phyloP scores from a whole-genome alignment of 2,888 invertebrate species.

The Dascillus cervinus region DNA sequence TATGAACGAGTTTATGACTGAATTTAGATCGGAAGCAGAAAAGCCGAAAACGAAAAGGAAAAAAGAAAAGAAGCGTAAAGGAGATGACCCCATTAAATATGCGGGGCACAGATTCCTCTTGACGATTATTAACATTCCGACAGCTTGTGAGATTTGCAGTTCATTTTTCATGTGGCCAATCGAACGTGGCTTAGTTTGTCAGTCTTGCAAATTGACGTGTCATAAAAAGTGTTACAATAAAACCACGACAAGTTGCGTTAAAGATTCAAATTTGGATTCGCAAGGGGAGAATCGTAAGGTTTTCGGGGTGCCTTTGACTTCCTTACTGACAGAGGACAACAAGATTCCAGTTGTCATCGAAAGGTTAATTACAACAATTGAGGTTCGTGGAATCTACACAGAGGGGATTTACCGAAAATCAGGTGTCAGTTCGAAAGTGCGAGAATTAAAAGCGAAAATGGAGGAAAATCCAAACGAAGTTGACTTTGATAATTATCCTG shows the following conservation, averaged over 20 bases:
- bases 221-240: slow-evolving; percentile 90
- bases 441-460: slow-evolving; percentile 66
- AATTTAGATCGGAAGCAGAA: slow-evolving; percentile 64
- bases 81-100: slow-evolving; percentile 62
- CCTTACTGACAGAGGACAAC: slow-evolving; percentile 64
- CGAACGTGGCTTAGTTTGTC: slow-evolving; percentile 74
- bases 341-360: slow-evolving; percentile 87
- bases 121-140: slow-evolving; percentile 91
- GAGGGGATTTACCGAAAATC: slow-evolving; percentile 92
- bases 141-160: slow-evolving; percentile 91
- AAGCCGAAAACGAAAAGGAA: slow-evolving; percentile 74
- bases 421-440: slow-evolving; percentile 76
- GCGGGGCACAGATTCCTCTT: slow-evolving; percentile 78
- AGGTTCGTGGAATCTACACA: slow-evolving; percentile 84
- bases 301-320: slow-evolving; percentile 73
- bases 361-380: slow-evolving; percentile 79
- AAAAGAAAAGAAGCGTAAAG: slow-evolving; percentile 75
- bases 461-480: slow-evolving; percentile 69
- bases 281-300: slow-evolving; percentile 53
- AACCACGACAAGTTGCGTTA: slow-evolving; percentile 52
- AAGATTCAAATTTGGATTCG: slow-evolving; percentile 38
- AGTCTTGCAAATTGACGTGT: slow-evolving; percentile 81
- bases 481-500: slow-evolving; percentile 71
- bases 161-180: slow-evolving; percentile 95
- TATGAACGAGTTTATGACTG: slow-evolving; percentile 91